These are phyloP conservation scores for Xiphias gladius DNA, from an alignment of 2,113 vertebrate species.

Conservation along the genomic window DNA sequence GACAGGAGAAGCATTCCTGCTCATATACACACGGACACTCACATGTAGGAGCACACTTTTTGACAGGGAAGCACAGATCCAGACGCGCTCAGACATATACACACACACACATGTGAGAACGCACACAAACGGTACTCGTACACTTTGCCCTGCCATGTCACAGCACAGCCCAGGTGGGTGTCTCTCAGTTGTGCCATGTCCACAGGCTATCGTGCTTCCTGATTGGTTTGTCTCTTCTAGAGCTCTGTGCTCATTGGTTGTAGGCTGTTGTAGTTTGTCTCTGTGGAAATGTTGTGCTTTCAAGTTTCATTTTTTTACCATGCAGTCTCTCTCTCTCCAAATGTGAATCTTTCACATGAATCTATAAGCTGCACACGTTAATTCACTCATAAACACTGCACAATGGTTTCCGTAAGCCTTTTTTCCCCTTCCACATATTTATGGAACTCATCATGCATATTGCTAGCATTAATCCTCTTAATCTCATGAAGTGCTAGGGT, in stretches of 20 bases:
- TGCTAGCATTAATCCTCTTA: slow-evolving; percentile 71
- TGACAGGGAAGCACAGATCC: slow-evolving; percentile 62
- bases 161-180: slow-evolving; percentile 65
- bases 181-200: slow-evolving; percentile 61
- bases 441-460: slow-evolving; percentile 65
- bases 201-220: slow-evolving; percentile 40
- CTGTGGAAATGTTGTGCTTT: slow-evolving; percentile 58
- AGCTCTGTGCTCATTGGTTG: slow-evolving; percentile 56
- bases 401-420: slow-evolving; percentile 40
- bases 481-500: slow-evolving; percentile 68
- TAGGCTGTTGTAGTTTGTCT: slow-evolving; percentile 54
- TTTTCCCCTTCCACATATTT: slow-evolving; percentile 45
- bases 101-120: slow-evolving; percentile 19
- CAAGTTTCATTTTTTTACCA: slow-evolving; percentile 22
- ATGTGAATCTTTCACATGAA: slow-evolving; percentile 30
- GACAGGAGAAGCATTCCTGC: slow-evolving; percentile 65
- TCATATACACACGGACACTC: slow-evolving; percentile 55
- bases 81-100: slow-evolving; percentile 57
- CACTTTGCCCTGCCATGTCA: slow-evolving; percentile 60
- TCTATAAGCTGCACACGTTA: slow-evolving; percentile 1
- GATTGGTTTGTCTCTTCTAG: slow-evolving; percentile 62
- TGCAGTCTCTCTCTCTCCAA: slow-evolving; percentile 16
- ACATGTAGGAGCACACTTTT: slow-evolving; percentile 52
- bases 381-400: slow-evolving; percentile 26
- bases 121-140: slow-evolving; percentile 22